Base-by-base conservation (phyloP, 1,140 invertebrate species). In the Cotesia vestalis region DNA sequence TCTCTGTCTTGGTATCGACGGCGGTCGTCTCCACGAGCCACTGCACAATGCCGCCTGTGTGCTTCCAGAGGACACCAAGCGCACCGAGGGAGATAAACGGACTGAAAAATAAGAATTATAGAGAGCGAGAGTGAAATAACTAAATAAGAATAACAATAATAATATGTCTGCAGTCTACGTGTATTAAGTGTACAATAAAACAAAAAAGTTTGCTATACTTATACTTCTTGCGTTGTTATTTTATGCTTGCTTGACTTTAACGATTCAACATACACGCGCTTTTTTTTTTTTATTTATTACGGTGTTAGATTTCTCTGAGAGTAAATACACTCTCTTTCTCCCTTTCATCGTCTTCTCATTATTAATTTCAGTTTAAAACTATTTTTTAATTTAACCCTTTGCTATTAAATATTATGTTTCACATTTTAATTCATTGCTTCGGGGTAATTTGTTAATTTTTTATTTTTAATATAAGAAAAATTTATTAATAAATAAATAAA, bases 71-170 rank as follows among this genome's bases (percentile, higher is more conserved):
- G 60, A 38, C 60, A 40, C 27, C 27, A 38, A 62, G 60, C 60
- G 60, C 60, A 62, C 12, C 60, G 60, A 38, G 27, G 60, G 60
- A 62, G 35, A 62, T 62, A 62, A 62, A 62, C 60, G 60, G 9
- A 27, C 35, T 36, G 14, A 62, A 14, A 36, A 40, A 35, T 36
- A 62, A 27, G 11, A 12, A 11, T 12, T 12, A 40, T 62, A 12
- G 35, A 40, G 11, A 62, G 11, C 9, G 27, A 57, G 14, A 57
- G 53, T 17, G 53, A 57, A 14, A 20, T 14, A 17, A 57, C 53
- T 20, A 57, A 57, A 14, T 17, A 14, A 57, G n/a, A 57, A 57
- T 57, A 57, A 57, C 6, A 14, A 57, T 17, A 57, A 52, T 11
- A 52, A 11, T n/a, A n/a, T 52, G 51, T 52, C 9, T n/a, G n/a